Evolutionary conservation across 1,140 invertebrate genomes (phyloP), one percentile per base, ranked within the genome.

Genomic region (Pseudomyrmex sp.): DNA sequence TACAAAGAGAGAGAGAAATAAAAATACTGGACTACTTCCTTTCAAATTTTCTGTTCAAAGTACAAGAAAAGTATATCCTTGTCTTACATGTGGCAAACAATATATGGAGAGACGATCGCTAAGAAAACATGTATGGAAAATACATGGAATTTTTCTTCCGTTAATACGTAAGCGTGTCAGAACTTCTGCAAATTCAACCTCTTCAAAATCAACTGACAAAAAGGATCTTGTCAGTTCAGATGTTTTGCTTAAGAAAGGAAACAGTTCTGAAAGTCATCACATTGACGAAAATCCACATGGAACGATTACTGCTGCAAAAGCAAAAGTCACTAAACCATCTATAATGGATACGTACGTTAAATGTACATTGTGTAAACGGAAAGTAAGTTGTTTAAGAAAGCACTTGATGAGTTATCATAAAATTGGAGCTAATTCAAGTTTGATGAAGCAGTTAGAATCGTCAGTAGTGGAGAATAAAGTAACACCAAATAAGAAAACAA

Each of bases 381-480:
- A 59, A 5, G 89, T 89, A 61, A 91, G 84, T 23, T 86, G 92
- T 63, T 88, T 94, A 13, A 70, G 54, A 10, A 88, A 90, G n/a
- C 93, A 94, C 58, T 88, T 94, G 46, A 84, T 87, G 9, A 87
- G 90, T 20, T 94, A 94, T 76, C 93, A 94, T 80, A 94, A 94
- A 84, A 92, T 93, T 85, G 52, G 85, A 10, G 88, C 86, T 35
- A 84, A 87, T 12, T 69, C 88, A 2, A 35, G 54, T 8, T 69
- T 92, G 46, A 48, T 91, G 3, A 77, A 90, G 4, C 68, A 90
- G 7, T 85, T 88, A 1, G 73, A 88, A 20, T 72, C 66, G 1
- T 72, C 76, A 35, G 26, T 72, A 18, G 50, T 13, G 13, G 54
- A 70, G 23, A 44, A 46, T 56, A 20, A 44, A 62, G 4, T n/a